Evolutionary conservation across 2,888 invertebrate genomes (phyloP).

Genomic region (Monochamus alternatus): DNA sequence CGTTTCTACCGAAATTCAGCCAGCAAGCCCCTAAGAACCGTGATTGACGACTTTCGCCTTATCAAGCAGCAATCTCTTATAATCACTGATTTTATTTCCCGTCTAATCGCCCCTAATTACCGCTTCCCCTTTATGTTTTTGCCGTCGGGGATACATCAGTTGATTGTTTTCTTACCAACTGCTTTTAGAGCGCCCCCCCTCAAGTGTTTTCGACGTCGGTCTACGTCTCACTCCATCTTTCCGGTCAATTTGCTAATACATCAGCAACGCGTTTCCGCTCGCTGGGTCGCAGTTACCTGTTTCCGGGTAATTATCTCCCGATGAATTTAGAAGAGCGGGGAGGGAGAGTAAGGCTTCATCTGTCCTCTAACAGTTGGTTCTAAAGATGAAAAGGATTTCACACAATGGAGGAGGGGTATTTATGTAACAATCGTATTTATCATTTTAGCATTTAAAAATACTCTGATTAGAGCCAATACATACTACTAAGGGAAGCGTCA

Average conservation of each 20-base stretch:
- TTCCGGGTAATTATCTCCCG: conserved; percentile 15
- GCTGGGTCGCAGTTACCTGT: background rate
- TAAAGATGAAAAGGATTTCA: no score
- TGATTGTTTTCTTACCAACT: conserved; percentile 40
- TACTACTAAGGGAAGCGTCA: no score
- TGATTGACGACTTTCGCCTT: conserved; percentile 13
- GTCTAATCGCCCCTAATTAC: conserved; percentile 32
- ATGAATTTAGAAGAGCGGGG: conserved; percentile 3
- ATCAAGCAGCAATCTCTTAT: conserved; percentile 10
- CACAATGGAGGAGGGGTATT: no score
- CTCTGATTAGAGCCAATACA: no score
- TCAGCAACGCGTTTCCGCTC: background rate
- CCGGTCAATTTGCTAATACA: conserved; percentile 30
- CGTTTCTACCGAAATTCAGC: no score
- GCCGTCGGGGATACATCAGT: conserved; percentile 29
- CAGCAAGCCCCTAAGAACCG: background rate
- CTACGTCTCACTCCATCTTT: conserved; percentile 31
- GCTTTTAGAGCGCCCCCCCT: conserved; percentile 35
- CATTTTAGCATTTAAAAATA: no score
- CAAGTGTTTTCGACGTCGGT: conserved; percentile 39
- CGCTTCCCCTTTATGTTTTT: conserved; percentile 27
- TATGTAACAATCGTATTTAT: no score
- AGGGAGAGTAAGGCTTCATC: no score
- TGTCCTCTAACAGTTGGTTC: no score
- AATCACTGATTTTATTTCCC: conserved; percentile 13